Evolutionary conservation across 1,140 invertebrate species (phyloP).

Genomic region (Drosophila sproati): DNA sequence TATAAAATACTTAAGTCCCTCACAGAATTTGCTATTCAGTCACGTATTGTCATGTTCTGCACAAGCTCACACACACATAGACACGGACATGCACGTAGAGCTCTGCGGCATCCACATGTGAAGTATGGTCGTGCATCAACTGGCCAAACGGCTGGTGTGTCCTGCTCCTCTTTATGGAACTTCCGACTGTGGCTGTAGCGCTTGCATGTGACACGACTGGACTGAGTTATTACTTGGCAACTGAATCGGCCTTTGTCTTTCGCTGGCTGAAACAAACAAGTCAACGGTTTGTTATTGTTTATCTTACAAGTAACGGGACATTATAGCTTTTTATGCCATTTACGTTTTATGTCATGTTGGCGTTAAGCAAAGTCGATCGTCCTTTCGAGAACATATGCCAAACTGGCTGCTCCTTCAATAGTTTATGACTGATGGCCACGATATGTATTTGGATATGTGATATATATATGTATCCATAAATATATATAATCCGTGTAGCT

Average conservation of each 20-base stretch:
- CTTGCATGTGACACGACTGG: slow-evolving; percentile 67
- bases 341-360: slow-evolving; percentile 72
- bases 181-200: background rate
- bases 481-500: slow-evolving; percentile 38
- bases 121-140: slow-evolving; percentile 45
- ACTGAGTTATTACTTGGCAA: slow-evolving; percentile 54
- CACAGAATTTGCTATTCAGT: background rate
- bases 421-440: slow-evolving; percentile 77
- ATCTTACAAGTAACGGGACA: slow-evolving; percentile 71
- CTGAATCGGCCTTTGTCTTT: slow-evolving; percentile 46
- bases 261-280: slow-evolving; percentile 50
- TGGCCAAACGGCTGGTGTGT: slow-evolving; percentile 43
- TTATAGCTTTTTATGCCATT: slow-evolving; percentile 80
- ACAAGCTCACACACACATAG: background rate
- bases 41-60: slow-evolving; percentile 10
- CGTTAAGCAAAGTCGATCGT: slow-evolving; percentile 52
- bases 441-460: slow-evolving; percentile 57
- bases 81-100: slow-evolving; percentile 7
- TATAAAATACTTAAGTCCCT: background rate
- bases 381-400: slow-evolving; percentile 32
- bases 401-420: slow-evolving; percentile 45
- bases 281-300: slow-evolving; percentile 69
- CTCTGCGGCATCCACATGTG: slow-evolving; percentile 29
- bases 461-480: slow-evolving; percentile 24
- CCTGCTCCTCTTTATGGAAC: slow-evolving; percentile 11